Base-by-base conservation (phyloP, 2,888 invertebrate species). In the Pseudococcus jackbeardsleyi region DNA sequence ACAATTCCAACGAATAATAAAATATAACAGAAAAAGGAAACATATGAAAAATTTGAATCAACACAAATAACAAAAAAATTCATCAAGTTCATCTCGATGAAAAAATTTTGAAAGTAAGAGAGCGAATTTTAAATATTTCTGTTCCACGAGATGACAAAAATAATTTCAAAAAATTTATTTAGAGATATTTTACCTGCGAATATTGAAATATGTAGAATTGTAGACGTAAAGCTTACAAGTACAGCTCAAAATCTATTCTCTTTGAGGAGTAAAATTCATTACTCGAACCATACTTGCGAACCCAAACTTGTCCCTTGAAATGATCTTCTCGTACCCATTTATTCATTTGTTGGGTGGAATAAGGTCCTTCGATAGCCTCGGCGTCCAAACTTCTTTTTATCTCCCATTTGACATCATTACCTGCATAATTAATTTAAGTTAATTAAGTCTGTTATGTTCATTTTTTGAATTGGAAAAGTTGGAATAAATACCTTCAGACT, bases 181-280 rank as follows among this genome's bases (percentile, higher is more conserved):
- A 42, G 42, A 5, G 0, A 42, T 42, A 39, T 9, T 42, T 9
- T 42, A 42, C 42, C 42, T 42, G 6, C 3, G 8, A 59, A 59
- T 17, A 33, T 12, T 7, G 8, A n/a, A 8, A n/a, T 59, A n/a
- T n/a, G n/a, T n/a, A n/a, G n/a, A n/a, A n/a, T n/a, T n/a, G n/a
- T n/a, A n/a, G 9, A 64, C 1, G 26, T 3, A 88, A 46, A 68
- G 89, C 87, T 92, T 93, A 96, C 91, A 96, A 93, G 92, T 98
- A 98, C 90, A 98, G 92, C 91, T 98, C 98, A 93, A 98, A 98
- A 92, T 98, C 98, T 90, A 98, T 96, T 91, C 98, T 93, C 90
- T 94, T 95, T 1, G 97, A 97, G 86, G 94, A 95, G 92, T 98
- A 98, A 92, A 98, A 98, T 88, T 94, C 90, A 93, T 93, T 94